These are phyloP conservation scores for Ctenodactylus gundi DNA, from an alignment of 2,113 vertebrate genomes.

Conservation along the genomic window DNA sequence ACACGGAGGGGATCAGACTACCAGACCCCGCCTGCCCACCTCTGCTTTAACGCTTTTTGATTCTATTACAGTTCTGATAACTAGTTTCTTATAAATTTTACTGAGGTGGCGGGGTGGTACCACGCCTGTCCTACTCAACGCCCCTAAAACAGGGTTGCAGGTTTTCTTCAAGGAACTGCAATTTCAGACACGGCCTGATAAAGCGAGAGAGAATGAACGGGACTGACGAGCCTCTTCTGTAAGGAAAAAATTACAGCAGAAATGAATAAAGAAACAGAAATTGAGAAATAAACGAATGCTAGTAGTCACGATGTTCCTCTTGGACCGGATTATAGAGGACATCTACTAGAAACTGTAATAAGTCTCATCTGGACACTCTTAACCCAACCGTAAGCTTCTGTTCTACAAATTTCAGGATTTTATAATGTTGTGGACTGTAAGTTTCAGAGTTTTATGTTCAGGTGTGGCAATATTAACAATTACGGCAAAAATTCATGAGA, in stretches of 20 bases:
- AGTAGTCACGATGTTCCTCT: neutral
- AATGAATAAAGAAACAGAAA: neutral
- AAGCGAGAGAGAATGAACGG: neutral
- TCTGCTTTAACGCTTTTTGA: neutral
- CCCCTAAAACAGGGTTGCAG: neutral
- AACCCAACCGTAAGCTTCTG: neutral
- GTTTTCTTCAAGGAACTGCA: conserved; percentile 29
- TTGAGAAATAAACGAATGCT: neutral
- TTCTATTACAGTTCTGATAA: neutral
- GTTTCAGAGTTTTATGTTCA: neutral
- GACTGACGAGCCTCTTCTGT: neutral
- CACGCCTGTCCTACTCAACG: no score
- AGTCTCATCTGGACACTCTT: neutral
- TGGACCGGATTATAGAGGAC: neutral
- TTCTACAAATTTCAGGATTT: neutral
- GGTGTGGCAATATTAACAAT: neutral
- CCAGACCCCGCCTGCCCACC: neutral
- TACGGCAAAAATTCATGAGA: neutral
- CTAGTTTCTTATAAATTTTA: conserved; percentile 9
- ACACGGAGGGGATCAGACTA: neutral
- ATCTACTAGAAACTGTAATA: neutral
- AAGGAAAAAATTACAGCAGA: neutral
- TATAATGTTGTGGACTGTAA: neutral
- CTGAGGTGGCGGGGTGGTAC: no score
- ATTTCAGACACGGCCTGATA: conserved; percentile 8